Conservation (phyloP, 2,888 invertebrate genomes). For the Trissolcus brochymenae region DNA sequence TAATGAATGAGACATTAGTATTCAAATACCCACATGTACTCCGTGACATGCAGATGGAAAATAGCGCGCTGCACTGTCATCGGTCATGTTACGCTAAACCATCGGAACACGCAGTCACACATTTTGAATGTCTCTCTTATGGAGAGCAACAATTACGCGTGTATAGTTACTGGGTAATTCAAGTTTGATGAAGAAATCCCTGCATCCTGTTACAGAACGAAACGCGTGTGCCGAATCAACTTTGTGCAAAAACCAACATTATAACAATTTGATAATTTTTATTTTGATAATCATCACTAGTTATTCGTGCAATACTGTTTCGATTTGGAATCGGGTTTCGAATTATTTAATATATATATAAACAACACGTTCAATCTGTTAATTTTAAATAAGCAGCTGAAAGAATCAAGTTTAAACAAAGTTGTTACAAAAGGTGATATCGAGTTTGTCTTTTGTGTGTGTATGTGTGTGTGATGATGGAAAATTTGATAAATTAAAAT, state of each 20-base stretch:
- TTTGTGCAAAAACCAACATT: slow-evolving; percentile 8
- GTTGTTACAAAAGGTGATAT: too few relatives aligned
- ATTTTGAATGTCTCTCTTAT: slow-evolving; percentile 18
- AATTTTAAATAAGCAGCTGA: too few relatives aligned
- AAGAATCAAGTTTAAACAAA: too few relatives aligned
- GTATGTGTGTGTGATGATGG: not conserved
- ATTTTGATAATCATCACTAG: too few relatives aligned
- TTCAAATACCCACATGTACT: not conserved
- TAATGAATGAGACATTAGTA: not conserved
- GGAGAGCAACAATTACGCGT: slow-evolving; percentile 34
- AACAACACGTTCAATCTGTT: too few relatives aligned
- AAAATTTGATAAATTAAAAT: not conserved
- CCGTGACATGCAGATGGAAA: not conserved
- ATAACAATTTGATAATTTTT: too few relatives aligned
- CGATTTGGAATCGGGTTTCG: too few relatives aligned
- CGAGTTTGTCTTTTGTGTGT: too few relatives aligned
- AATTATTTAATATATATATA: too few relatives aligned
- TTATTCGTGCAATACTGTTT: too few relatives aligned
- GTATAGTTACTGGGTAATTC: slow-evolving; percentile 35
- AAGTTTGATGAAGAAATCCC: slow-evolving; percentile 50
- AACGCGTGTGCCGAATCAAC: slow-evolving; percentile 11
- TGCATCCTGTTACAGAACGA: slow-evolving; percentile 41
- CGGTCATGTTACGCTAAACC: slow-evolving; percentile 9
- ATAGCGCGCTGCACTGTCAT: slow-evolving; percentile 1
- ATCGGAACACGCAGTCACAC: slow-evolving; percentile 10